Base-by-base conservation (phyloP, 37 sponge, comb jelly and placozoan genomes). In the Oscarella lobularis region DNA sequence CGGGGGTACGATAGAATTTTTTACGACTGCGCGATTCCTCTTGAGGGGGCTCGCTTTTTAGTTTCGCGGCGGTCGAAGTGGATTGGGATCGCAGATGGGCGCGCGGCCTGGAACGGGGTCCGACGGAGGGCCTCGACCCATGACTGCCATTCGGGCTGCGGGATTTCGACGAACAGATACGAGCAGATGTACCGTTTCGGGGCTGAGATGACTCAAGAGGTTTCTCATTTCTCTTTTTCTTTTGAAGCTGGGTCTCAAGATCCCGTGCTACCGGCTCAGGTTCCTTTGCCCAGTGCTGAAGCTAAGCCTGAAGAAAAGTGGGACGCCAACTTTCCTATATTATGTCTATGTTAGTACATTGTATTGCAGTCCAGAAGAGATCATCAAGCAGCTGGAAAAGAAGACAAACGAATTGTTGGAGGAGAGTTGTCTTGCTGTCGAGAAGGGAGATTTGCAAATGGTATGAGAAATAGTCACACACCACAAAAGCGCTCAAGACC, bases 121-220 rank as follows among this genome's bases (percentile, higher is more conserved):
- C 38, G 36, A 79, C 39, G 69, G 76, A 33, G 92, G 81, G 6
- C 86, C 77, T 48, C 76, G 98, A 35, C 98, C 98, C 2, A 90
- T 96, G 87, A 85, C 98, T 0, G 86, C 93, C 39, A 80, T 93
- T 48, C 82, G 79, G n/a, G 94, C 86, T 14, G 98, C 93, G 71
- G 94, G 94, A 34, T 96, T 86, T 73, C 78, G 72, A 69, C 35
- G 77, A 4, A 76, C n/a, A n/a, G n/a, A n/a, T n/a, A n/a, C n/a
- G n/a, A n/a, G n/a, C n/a, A n/a, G n/a, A n/a, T n/a, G n/a, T n/a
- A n/a, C n/a, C n/a, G n/a, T n/a, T n/a, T n/a, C n/a, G n/a, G n/a
- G n/a, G n/a, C n/a, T n/a, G n/a, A n/a, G n/a, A n/a, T n/a, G n/a
- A n/a, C n/a, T n/a, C n/a, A n/a, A n/a, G n/a, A n/a, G n/a, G n/a